Evolutionary conservation across 2,888 invertebrate species (phyloP).

Genomic region (Eledona agricola): DNA sequence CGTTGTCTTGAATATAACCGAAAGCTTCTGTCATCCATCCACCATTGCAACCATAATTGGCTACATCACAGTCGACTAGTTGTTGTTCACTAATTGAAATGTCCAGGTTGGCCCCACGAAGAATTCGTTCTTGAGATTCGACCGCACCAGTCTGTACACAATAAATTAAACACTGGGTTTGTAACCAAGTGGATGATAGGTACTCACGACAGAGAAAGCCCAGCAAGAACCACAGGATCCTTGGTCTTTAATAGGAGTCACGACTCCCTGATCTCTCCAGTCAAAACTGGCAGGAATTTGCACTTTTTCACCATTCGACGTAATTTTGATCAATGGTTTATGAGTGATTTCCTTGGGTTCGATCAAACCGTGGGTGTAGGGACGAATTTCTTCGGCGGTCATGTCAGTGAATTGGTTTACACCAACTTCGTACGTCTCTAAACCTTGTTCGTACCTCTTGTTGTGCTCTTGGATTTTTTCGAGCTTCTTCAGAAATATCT

Average conservation of each 20-base stretch:
- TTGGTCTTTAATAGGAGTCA: constrained; percentile 27
- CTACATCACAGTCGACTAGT: constrained; percentile 15
- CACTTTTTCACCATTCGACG: not conserved
- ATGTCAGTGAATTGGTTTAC: constrained; percentile 43
- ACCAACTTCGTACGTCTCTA: constrained; percentile 31
- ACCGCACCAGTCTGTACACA: constrained; percentile 15
- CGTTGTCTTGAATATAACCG: constrained; percentile 9
- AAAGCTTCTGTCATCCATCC: constrained; percentile 26
- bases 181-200: not conserved
- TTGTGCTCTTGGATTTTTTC: constrained; percentile 40
- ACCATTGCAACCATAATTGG: constrained; percentile 6
- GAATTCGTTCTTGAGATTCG: constrained; percentile 13
- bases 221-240: constrained; percentile 29
- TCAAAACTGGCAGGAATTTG: constrained; percentile 16
- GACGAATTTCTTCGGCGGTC: constrained; percentile 40
- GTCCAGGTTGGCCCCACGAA: constrained; percentile 7
- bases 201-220: constrained; percentile 27
- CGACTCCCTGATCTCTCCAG: constrained; percentile 24
- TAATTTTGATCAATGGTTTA: constrained; percentile 7
- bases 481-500: constrained; percentile 38
- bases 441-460: constrained; percentile 18
- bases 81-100: constrained; percentile 24
- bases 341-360: not conserved
- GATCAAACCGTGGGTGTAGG: constrained; percentile 8
- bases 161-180: not conserved